phyloP scores from a whole-genome alignment of 2,888 invertebrate genomes.

The Cabera pusaria region DNA sequence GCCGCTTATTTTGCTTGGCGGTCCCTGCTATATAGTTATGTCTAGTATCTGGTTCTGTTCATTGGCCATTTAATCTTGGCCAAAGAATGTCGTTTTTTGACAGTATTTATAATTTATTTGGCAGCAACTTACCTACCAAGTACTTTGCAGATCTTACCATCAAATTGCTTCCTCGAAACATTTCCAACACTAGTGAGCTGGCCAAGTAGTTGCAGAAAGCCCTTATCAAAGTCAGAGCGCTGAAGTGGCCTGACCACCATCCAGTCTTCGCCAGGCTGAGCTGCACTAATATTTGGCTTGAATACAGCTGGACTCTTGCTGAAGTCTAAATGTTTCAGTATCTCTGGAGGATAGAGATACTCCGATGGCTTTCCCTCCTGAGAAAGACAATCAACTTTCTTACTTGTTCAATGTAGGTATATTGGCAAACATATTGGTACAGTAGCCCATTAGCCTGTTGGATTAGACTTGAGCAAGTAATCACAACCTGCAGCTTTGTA shows the following conservation, averaged over 20 bases:
- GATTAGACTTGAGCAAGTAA: too few species aligned
- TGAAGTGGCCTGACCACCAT: slow-evolving; percentile 91
- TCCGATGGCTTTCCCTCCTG: slow-evolving; percentile 74
- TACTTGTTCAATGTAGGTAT: too few species aligned
- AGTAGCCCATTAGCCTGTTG: too few species aligned
- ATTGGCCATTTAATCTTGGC: too few species aligned
- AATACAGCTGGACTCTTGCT: slow-evolving; percentile 84
- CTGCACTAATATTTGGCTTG: slow-evolving; percentile 87
- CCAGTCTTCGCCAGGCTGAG: slow-evolving; percentile 88
- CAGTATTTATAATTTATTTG: too few species aligned
- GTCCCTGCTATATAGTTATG: too few species aligned
- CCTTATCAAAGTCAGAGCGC: slow-evolving; percentile 91
- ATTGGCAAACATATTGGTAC: too few species aligned
- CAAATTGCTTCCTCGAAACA: slow-evolving; percentile 89
- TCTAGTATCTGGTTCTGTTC: too few species aligned
- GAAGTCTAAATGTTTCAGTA: slow-evolving; percentile 87
- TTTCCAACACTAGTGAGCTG: slow-evolving; percentile 95
- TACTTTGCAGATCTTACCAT: slow-evolving; percentile 83
- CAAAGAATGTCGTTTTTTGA: too few species aligned
- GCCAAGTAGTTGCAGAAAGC: slow-evolving; percentile 90
- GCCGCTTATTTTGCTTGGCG: too few species aligned
- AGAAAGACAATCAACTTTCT: too few species aligned
- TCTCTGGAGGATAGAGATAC: slow-evolving; percentile 86
- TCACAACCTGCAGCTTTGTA: too few species aligned
- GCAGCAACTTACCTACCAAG: not conserved